These are phyloP conservation scores for Chlamydotis undulata DNA, from an alignment of 2,113 vertebrate species.

Conservation along the genomic window DNA sequence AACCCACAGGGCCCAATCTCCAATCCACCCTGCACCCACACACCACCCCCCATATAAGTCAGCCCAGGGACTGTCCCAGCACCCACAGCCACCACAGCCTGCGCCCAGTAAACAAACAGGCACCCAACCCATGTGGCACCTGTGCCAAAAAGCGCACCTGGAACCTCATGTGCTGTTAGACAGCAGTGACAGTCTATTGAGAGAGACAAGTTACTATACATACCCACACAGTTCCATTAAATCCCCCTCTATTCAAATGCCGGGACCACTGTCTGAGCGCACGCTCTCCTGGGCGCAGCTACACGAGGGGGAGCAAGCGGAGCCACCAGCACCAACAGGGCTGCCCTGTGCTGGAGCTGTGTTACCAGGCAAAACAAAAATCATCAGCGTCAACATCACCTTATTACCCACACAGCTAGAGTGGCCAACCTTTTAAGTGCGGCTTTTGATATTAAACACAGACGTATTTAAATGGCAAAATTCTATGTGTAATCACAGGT, in stretches of 20 bases:
- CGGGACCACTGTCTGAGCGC: neutral
- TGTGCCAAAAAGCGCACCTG: neutral
- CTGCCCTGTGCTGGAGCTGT: neutral
- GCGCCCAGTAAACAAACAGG: neutral
- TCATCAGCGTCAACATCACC: neutral
- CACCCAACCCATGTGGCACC: neutral
- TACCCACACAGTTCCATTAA: neutral
- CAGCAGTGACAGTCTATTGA: neutral
- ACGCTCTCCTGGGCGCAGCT: rapidly evolving
- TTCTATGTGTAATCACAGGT: neutral
- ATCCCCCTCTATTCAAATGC: neutral
- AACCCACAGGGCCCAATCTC: neutral
- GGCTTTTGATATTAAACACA: neutral
- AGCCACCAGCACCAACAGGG: neutral
- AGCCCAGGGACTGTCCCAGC: neutral
- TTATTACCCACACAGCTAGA: neutral
- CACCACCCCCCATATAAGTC: neutral
- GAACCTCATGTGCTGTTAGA: neutral
- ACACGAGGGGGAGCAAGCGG: neutral
- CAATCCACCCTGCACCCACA: neutral
- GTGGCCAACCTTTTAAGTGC: neutral
- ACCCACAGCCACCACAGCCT: neutral
- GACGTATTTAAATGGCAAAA: neutral
- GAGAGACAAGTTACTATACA: neutral
- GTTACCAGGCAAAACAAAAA: neutral